Conservation (phyloP, 2,113 vertebrate species). For the Ophthalmolycus amberensis region DNA sequence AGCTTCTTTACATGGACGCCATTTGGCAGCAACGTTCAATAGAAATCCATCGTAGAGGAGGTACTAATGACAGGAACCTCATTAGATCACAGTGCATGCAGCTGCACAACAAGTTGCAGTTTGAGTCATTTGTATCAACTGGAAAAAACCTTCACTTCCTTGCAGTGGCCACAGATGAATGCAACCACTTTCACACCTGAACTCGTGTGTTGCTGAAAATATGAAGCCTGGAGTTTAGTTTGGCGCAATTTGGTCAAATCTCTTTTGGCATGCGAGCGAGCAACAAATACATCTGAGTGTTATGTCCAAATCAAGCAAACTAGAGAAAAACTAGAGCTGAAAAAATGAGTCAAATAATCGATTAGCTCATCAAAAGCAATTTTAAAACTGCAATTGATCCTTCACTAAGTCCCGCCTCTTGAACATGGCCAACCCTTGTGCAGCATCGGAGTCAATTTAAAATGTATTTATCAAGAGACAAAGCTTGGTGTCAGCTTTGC, state of each 20-base stretch:
- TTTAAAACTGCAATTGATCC: background rate
- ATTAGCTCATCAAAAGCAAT: background rate
- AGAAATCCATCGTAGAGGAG: background rate
- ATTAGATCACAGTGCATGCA: background rate
- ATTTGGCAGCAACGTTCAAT: background rate
- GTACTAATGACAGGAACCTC: background rate
- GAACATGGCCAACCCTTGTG: too few species aligned
- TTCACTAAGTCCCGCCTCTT: too few species aligned
- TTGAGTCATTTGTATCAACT: background rate
- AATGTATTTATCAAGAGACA: background rate
- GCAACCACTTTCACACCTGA: slow-evolving; percentile 1
- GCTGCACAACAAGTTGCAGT: background rate
- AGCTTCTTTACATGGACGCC: background rate
- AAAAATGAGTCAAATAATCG: background rate
- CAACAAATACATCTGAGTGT: background rate
- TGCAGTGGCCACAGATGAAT: background rate
- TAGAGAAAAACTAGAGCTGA: background rate
- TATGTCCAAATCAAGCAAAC: background rate
- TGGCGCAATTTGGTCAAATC: background rate
- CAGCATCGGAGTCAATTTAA: background rate
- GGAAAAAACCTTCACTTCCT: background rate
- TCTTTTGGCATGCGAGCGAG: background rate
- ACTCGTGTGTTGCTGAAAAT: background rate
- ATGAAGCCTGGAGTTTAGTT: background rate
- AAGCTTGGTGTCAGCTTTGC: background rate